Conservation (phyloP, 2,888 invertebrate species). For the Dinocampus coccinellae region DNA sequence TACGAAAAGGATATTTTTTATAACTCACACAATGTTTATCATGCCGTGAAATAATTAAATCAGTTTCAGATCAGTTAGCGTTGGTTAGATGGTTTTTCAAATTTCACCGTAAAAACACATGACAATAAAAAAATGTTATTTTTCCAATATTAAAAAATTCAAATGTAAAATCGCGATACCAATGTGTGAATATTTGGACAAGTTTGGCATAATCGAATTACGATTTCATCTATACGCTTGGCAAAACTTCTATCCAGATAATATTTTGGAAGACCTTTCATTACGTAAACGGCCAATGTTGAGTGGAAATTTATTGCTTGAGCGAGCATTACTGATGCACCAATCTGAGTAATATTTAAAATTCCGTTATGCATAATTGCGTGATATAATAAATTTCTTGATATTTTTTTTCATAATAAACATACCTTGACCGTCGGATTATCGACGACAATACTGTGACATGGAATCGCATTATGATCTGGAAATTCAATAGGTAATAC, state of each 20-base stretch:
- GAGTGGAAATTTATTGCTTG: constrained; percentile 61
- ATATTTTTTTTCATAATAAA: neutral
- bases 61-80: neutral
- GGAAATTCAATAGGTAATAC: constrained; percentile 72
- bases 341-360: constrained; percentile 49
- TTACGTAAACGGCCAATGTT: constrained; percentile 77
- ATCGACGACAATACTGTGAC: constrained; percentile 63
- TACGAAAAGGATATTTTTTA: neutral
- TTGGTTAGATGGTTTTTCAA: neutral
- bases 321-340: constrained; percentile 52
- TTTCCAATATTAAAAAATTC: constrained; percentile 40
- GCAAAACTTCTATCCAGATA: constrained; percentile 77
- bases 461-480: constrained; percentile 61
- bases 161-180: constrained; percentile 69
- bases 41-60: neutral
- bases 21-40: neutral
- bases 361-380: neutral
- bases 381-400: neutral
- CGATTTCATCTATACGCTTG: constrained; percentile 78
- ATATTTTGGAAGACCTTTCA: constrained; percentile 78
- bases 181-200: constrained; percentile 79
- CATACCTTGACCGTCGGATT: constrained; percentile 62
- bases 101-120: neutral
- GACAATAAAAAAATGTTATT: neutral
- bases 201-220: constrained; percentile 77